Evolutionary conservation across 1,140 invertebrate species (phyloP).

Genomic region (Meteorus sp.): DNA sequence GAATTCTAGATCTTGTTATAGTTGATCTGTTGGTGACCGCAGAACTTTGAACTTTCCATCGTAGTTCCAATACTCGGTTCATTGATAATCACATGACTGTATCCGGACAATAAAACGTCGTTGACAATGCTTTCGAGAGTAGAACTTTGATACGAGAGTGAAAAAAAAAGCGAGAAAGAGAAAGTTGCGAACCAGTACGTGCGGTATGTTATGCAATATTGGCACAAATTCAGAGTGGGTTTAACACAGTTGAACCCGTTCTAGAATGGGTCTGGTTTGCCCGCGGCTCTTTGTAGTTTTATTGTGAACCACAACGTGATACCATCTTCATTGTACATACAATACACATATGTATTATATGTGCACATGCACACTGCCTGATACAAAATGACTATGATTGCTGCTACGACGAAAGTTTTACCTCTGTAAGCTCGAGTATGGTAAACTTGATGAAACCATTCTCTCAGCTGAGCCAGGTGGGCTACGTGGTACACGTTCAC

Average conservation of each 20-base stretch:
- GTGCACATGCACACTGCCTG: too few species aligned
- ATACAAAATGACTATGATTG: not conserved
- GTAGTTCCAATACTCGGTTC: not conserved
- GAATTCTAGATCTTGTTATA: not conserved
- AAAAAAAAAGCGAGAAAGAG: too few species aligned
- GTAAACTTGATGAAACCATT: conserved; percentile 47
- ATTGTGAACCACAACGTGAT: too few species aligned
- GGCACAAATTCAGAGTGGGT: conserved; percentile 4
- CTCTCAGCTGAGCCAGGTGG: conserved; percentile 50
- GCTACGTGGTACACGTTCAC: conserved; percentile 50
- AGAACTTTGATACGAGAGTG: not conserved
- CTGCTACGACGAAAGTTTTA: conserved; percentile 29
- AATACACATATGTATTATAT: not conserved
- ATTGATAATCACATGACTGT: not conserved
- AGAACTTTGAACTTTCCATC: not conserved
- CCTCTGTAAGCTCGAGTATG: conserved; percentile 56
- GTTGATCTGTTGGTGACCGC: not conserved
- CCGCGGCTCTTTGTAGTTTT: too few species aligned
- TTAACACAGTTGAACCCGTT: too few species aligned
- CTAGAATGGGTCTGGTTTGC: too few species aligned
- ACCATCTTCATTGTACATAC: too few species aligned
- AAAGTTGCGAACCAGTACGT: too few species aligned
- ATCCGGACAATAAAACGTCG: not conserved
- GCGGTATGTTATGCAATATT: too few species aligned
- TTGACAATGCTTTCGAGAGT: conserved; percentile 2